Conservation (phyloP, 2,888 invertebrate genomes). For the Volucella zonaria region DNA sequence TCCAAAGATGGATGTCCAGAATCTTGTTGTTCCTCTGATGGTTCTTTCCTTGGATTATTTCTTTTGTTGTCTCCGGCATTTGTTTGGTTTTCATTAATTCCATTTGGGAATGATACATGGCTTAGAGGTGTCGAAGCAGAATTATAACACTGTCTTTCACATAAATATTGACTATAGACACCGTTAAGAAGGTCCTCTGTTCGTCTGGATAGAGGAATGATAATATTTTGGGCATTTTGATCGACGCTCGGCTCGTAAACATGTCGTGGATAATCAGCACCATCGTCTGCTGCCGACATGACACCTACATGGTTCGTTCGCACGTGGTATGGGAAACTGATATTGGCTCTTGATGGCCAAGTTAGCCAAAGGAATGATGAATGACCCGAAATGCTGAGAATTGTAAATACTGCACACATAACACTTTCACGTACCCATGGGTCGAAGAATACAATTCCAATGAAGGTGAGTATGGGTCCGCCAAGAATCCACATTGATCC, state of each 20-base stretch:
- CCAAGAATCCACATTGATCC: conserved; percentile 94
- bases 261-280: conserved; percentile 76
- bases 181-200: conserved; percentile 86
- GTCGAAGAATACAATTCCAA: conserved; percentile 91
- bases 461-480: conserved; percentile 90
- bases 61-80: conserved; percentile 1
- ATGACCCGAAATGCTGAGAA: conserved; percentile 87
- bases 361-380: conserved; percentile 89
- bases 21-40: conserved; percentile 74
- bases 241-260: conserved; percentile 74
- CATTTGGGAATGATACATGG: conserved; percentile 76
- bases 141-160: conserved; percentile 74
- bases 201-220: conserved; percentile 86
- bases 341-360: conserved; percentile 92
- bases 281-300: conserved; percentile 84
- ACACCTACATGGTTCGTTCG: conserved; percentile 91
- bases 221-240: conserved; percentile 77
- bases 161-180: conserved; percentile 84
- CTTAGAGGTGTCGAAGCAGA: conserved; percentile 75
- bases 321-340: conserved; percentile 95
- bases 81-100: conserved; percentile 16
- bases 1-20: conserved; percentile 77
- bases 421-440: conserved; percentile 91
- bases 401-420: conserved; percentile 87
- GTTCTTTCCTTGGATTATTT: background rate